phyloP scores from a whole-genome alignment of 2,113 vertebrate species.

The Girardinichthys multiradiatus region DNA sequence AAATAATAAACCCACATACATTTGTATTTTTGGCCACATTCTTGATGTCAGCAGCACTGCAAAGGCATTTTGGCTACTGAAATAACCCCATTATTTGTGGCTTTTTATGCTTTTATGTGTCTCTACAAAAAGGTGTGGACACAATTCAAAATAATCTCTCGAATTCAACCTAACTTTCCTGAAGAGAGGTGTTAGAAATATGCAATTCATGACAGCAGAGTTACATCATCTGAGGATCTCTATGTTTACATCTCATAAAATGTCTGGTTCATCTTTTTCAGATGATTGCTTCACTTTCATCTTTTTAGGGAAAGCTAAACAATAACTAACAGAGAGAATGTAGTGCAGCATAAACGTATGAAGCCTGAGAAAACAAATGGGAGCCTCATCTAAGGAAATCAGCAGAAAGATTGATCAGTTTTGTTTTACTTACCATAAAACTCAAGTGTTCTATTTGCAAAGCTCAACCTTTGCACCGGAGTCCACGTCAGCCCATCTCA shows the following conservation, averaged over 20 bases:
- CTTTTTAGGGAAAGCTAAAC: slow-evolving; percentile 25
- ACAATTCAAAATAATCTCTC: slow-evolving; percentile 28
- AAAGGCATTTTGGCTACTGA: not conserved
- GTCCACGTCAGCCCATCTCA: not conserved
- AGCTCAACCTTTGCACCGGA: slow-evolving; percentile 16
- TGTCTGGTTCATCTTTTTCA: slow-evolving; percentile 33
- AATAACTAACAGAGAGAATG: slow-evolving; percentile 14
- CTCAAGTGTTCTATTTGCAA: slow-evolving; percentile 6
- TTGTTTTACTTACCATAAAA: not conserved
- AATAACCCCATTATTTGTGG: not conserved
- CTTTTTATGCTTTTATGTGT: slow-evolving; percentile 8
- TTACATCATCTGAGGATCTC: slow-evolving; percentile 56
- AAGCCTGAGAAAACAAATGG: slow-evolving; percentile 33
- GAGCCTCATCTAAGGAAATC: slow-evolving; percentile 10
- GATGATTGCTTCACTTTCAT: slow-evolving; percentile 62
- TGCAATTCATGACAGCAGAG: slow-evolving; percentile 40
- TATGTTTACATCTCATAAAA: slow-evolving; percentile 20
- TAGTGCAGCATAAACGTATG: slow-evolving; percentile 18
- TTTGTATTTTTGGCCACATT: too few relatives aligned
- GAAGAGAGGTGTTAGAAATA: slow-evolving; percentile 12
- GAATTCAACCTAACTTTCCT: slow-evolving; percentile 15
- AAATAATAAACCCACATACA: too few relatives aligned
- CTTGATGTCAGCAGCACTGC: too few relatives aligned
- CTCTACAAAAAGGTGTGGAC: slow-evolving; percentile 13
- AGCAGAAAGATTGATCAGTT: slow-evolving; percentile 9